phyloP scores from a whole-genome alignment of 2,797 vertebrate species.

The Typhlichthys subterraneus region DNA sequence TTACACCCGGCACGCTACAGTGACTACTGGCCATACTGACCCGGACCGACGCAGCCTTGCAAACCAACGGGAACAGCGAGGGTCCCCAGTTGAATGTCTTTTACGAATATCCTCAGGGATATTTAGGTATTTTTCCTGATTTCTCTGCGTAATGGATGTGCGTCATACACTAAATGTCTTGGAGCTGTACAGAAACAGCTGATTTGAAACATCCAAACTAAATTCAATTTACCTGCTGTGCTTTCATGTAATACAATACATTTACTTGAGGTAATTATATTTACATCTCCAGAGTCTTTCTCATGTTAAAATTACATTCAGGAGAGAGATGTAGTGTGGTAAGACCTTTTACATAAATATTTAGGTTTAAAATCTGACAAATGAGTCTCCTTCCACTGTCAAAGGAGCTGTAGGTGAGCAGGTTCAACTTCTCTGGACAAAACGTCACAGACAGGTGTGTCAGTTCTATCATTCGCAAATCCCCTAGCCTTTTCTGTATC shows the following conservation, averaged over 20 bases:
- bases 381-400: constrained; percentile 52
- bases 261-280: too few relatives aligned
- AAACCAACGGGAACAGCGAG: constrained; percentile 51
- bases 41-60: constrained; percentile 34
- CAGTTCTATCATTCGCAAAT: constrained; percentile 41
- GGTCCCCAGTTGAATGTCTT: constrained; percentile 40
- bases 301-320: constrained; percentile 51
- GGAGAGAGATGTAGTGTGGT: constrained; percentile 61
- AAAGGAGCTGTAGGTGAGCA: constrained; percentile 38
- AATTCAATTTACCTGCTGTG: not conserved
- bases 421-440: constrained; percentile 35
- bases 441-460: constrained; percentile 42
- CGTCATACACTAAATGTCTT: constrained; percentile 59
- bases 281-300: constrained; percentile 17
- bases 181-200: constrained; percentile 30
- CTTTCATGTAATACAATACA: not conserved
- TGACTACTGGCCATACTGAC: constrained; percentile 36
- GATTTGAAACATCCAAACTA: constrained; percentile 15
- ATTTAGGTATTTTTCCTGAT: constrained; percentile 69
- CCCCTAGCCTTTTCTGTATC: constrained; percentile 37
- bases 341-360: constrained; percentile 75
- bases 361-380: constrained; percentile 72
- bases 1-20: constrained; percentile 49
- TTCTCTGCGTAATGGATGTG: constrained; percentile 76
- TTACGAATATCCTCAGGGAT: constrained; percentile 40